These are phyloP conservation scores for Drosophila truncata DNA, from an alignment of 1,140 invertebrate species.

Conservation along the genomic window DNA sequence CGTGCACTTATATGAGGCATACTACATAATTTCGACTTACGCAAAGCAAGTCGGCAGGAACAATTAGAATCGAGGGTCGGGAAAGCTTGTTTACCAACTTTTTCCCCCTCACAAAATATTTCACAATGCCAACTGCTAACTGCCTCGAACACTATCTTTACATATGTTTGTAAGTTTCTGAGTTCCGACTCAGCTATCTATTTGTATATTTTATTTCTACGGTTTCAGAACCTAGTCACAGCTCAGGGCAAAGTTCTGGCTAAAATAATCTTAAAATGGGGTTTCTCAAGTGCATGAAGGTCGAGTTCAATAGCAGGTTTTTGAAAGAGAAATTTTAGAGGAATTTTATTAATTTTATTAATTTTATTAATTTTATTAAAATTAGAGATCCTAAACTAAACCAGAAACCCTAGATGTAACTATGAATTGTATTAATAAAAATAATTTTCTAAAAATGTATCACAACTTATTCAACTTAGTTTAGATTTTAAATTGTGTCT, in stretches of 20 bases:
- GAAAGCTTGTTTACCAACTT: constrained; percentile 54
- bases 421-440: no score
- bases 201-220: constrained; percentile 5
- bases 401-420: no score
- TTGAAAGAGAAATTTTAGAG: constrained; percentile 11
- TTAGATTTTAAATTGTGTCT: neutral
- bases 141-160: constrained; percentile 2
- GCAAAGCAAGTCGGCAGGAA: constrained; percentile 44
- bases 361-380: neutral
- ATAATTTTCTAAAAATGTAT: neutral
- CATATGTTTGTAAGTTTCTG: neutral
- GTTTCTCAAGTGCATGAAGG: constrained; percentile 36
- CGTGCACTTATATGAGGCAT: constrained; percentile 53
- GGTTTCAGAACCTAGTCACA: neutral
- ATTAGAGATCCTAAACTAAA: no score
- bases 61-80: constrained; percentile 40
- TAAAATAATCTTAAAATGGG: constrained; percentile 8
- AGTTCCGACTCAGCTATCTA: neutral
- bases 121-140: constrained; percentile 40
- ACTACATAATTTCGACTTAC: constrained; percentile 71
- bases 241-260: constrained; percentile 6
- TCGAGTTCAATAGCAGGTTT: constrained; percentile 12
- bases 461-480: neutral
- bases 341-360: neutral
- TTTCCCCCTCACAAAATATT: constrained; percentile 20